phyloP scores from a whole-genome alignment of 2,113 vertebrate genomes.

The Dipodomys spectabilis region DNA sequence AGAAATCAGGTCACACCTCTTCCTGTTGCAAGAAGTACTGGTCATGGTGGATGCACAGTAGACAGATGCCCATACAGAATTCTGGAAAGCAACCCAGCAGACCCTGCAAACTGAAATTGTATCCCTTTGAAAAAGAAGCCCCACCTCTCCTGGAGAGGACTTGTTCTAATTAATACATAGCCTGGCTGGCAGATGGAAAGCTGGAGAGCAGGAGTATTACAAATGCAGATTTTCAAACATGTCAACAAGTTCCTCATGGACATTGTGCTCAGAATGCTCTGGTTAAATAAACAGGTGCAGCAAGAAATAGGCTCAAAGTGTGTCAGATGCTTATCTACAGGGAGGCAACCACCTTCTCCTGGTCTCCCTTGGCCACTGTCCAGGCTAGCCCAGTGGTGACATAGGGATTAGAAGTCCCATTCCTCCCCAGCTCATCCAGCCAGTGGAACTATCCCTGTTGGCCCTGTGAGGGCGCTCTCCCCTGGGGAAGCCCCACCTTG shows the following conservation, averaged over 20 bases:
- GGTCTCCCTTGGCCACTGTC: background rate
- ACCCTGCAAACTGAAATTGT: constrained; percentile 1
- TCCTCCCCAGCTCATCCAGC: background rate
- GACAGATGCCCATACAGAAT: too few species aligned
- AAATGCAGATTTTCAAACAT: constrained; percentile 26
- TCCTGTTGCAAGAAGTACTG: background rate
- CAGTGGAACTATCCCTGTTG: background rate
- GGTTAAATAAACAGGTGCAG: constrained; percentile 47
- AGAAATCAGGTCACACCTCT: background rate
- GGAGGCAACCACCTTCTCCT: background rate
- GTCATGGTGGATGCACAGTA: background rate
- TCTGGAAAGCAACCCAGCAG: background rate
- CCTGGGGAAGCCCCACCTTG: too few species aligned
- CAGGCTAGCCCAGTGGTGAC: background rate
- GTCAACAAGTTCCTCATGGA: constrained; percentile 23
- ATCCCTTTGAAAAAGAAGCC: constrained; percentile 43
- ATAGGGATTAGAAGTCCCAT: background rate
- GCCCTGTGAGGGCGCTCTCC: background rate
- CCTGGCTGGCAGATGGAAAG: background rate
- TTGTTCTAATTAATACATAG: constrained; percentile 16
- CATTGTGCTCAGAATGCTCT: constrained; percentile 2
- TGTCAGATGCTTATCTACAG: background rate
- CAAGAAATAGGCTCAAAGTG: background rate
- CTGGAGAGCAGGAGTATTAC: background rate
- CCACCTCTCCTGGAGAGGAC: background rate